Evolutionary conservation across 1,140 invertebrate species (phyloP), one percentile per base, ranked within the genome.

Genomic region (Caenorhabditis briggsae): DNA sequence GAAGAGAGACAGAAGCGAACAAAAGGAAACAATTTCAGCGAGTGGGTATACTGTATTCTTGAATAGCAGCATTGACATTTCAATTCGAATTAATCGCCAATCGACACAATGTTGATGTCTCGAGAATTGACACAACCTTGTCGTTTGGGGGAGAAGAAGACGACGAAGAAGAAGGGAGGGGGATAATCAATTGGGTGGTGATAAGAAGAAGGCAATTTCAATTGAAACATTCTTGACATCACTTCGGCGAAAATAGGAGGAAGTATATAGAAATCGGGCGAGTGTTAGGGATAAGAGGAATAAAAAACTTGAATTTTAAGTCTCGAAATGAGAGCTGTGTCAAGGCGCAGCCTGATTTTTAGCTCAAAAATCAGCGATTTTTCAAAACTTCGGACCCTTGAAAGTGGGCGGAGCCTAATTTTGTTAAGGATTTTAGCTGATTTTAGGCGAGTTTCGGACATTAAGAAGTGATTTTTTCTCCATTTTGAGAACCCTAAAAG

Each of bases 21-120:
- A 48, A 48, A n/a, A 48, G 33, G n/a, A 43, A 74, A 16, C 9
- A 16, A 33, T 64, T 14, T 7, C 16, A 8, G 8, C 33, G 61
- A 41, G 18, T 14, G n/a, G 33, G 25, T 14, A 65, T 25, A 14
- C 2, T 65, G 9, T 65, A 12, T 3, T 33, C 9, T 58, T 18
- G 56, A 58, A 58, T 65, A 33, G 23, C 61, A 65, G 25, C 23
- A 65, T n/a, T n/a, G 70, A 50, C 70, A 78, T 53, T 78, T 78
- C 70, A 78, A 78, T 53, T 78, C 70, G 33, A 78, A 78, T 78
- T 46, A 78, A 78, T 78, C 70, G 53, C 23, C 20, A 20, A 25
- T 50, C n/a, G 70, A 14, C 2, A 9, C 43, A 33, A 64, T 46
- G n/a, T 50, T 50, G n/a, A 20, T 78, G 46, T 43, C 46, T 18